Evolutionary conservation across 2,797 vertebrate species (phyloP).

Genomic region (Sebastes flavidus): DNA sequence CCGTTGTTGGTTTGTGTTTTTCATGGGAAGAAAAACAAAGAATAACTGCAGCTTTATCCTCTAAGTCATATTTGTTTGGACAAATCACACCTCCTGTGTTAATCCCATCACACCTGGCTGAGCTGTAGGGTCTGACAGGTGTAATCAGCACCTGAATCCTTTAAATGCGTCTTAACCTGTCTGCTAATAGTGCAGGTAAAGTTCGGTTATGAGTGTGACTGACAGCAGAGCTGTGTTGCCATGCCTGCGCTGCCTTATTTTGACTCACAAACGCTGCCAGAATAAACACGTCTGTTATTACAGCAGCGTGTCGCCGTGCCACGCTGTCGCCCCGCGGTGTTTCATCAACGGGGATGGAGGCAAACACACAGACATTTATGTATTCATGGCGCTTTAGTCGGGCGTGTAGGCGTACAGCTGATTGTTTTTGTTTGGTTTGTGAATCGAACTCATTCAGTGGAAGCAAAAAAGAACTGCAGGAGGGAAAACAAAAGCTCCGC

Average conservation of each 20-base stretch:
- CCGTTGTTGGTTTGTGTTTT: background rate
- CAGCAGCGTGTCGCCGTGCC: background rate
- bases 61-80: background rate
- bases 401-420: background rate
- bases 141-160: background rate
- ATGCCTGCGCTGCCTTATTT: constrained; percentile 3
- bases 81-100: fast-evolving
- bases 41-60: background rate
- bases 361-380: background rate
- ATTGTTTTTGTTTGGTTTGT: background rate
- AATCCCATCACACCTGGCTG: constrained; percentile 18
- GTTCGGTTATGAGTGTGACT: background rate
- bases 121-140: background rate
- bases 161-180: constrained; percentile 1
- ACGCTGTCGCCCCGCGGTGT: background rate
- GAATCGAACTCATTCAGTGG: background rate
- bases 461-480: background rate
- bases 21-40: background rate
- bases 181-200: background rate
- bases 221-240: constrained; percentile 27
- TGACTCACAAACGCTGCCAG: constrained; percentile 26
- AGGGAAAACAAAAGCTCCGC: background rate
- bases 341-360: background rate
- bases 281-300: constrained; percentile 46
- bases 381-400: background rate